A percentile compares a stretch with the other conserved stretches of the same genome.
These are phyloP conservation scores for Ommatoiulus sabulosus DNA, from an alignment of 2,888 invertebrate genomes.

Conservation along the genomic window DNA sequence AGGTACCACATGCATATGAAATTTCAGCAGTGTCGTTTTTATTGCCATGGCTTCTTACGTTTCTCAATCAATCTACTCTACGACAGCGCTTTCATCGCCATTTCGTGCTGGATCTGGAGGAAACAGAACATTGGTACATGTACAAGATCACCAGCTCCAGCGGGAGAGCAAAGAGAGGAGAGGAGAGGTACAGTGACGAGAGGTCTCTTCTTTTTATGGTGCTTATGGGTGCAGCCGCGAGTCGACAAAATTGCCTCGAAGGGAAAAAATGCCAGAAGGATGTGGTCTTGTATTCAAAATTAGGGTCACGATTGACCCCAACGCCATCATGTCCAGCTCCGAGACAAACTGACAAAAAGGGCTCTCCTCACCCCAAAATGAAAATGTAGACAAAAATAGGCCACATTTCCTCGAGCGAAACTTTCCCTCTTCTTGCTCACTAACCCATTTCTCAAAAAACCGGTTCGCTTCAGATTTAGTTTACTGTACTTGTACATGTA, in stretches of 20 bases:
- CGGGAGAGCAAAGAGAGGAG: too few relatives aligned
- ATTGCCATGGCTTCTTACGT: not conserved
- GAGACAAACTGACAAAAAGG: slow-evolving; percentile 14
- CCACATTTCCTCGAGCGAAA: not conserved
- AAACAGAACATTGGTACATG: not conserved
- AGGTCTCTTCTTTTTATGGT: not conserved
- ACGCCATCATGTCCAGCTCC: not conserved
- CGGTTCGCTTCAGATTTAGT: not conserved
- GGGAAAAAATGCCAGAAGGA: slow-evolving; percentile 23
- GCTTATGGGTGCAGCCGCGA: not conserved
- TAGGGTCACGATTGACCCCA: slow-evolving; percentile 2
- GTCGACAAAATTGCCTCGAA: not conserved
- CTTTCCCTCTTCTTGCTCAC: not conserved
- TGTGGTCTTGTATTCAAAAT: not conserved
- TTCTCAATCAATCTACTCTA: not conserved
- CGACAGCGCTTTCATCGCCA: not conserved
- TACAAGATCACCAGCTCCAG: too few relatives aligned
- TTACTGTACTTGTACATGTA: too few relatives aligned
- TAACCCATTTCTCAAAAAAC: slow-evolving; percentile 12
- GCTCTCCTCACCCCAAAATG: not conserved
- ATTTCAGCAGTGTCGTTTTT: not conserved
- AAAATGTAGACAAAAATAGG: not conserved
- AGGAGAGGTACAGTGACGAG: too few relatives aligned
- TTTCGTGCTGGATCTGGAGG: not conserved
- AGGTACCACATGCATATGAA: not conserved